Percentiles rank a stretch among this genome's conserved stretches.
Evolutionary conservation across 2,888 invertebrate genomes (phyloP).

Genomic region (Platyscelio sp.): DNA sequence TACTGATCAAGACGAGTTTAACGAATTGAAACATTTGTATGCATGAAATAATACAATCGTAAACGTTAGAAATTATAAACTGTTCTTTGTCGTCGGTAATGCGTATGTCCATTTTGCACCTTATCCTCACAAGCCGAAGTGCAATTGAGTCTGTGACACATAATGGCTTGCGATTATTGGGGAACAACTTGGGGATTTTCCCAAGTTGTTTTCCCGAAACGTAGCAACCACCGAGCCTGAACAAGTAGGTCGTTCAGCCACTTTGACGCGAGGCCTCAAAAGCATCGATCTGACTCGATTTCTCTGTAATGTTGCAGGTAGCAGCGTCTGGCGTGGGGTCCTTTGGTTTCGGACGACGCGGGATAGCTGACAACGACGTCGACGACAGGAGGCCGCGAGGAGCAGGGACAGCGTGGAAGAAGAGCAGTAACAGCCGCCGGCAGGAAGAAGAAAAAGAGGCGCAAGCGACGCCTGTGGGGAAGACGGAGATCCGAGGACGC

Average conservation of each 20-base stretch:
- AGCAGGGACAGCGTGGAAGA: slow-evolving; percentile 45
- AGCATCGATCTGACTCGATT: slow-evolving; percentile 37
- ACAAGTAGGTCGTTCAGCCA: slow-evolving; percentile 37
- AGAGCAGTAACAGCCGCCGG: slow-evolving; percentile 38
- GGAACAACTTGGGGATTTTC: background rate
- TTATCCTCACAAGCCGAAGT: no score
- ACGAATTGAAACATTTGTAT: no score
- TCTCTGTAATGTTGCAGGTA: slow-evolving; percentile 55
- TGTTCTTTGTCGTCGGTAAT: no score
- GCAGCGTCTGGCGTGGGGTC: slow-evolving; percentile 44
- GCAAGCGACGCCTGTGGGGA: slow-evolving; percentile 55
- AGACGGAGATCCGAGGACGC: slow-evolving; percentile 75
- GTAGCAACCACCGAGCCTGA: background rate
- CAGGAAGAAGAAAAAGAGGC: slow-evolving; percentile 55
- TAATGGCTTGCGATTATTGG: no score
- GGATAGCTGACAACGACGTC: slow-evolving; percentile 60
- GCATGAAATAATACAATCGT: no score
- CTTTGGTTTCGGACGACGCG: slow-evolving; percentile 44
- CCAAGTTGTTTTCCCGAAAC: background rate
- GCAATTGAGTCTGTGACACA: no score
- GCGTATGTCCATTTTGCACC: no score
- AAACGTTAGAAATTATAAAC: no score
- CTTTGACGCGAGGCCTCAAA: background rate
- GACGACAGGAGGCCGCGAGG: slow-evolving; percentile 49
- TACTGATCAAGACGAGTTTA: no score